These are phyloP conservation scores for Empidonax traillii DNA, from an alignment of 2,113 vertebrate genomes.

Conservation along the genomic window DNA sequence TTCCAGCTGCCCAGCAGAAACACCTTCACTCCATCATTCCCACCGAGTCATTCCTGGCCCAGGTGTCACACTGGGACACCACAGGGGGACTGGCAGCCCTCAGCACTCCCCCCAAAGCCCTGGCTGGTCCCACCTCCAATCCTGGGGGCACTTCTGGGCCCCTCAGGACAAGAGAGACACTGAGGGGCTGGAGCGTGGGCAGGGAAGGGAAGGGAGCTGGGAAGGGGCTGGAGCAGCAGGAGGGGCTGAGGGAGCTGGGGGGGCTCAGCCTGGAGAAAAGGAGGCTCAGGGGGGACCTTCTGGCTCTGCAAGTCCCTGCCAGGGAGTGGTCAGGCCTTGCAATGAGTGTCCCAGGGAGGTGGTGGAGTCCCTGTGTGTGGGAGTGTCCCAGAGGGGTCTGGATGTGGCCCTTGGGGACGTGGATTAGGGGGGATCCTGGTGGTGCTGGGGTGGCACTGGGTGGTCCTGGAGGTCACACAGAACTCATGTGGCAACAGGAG, in stretches of 20 bases:
- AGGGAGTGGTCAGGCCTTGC: too few species aligned
- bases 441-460: background rate
- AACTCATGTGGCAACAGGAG: background rate
- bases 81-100: background rate
- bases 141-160: background rate
- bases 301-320: too few species aligned
- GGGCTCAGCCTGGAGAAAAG: background rate
- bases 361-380: too few species aligned
- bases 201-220: background rate
- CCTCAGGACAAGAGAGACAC: background rate
- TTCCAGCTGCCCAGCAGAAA: background rate
- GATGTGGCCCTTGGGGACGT: fast-evolving
- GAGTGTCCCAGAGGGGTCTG: background rate
- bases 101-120: background rate
- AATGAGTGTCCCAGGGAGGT: too few species aligned
- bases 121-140: background rate
- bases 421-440: background rate
- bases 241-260: background rate
- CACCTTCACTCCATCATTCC: background rate
- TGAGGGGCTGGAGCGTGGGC: background rate
- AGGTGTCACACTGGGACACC: background rate
- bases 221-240: background rate
- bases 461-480: background rate
- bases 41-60: background rate
- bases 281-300: too few species aligned